Percentiles rank a stretch among this genome's conserved stretches.
phyloP scores from a whole-genome alignment of 2,113 vertebrate species.

The Geothlypis trichas region DNA sequence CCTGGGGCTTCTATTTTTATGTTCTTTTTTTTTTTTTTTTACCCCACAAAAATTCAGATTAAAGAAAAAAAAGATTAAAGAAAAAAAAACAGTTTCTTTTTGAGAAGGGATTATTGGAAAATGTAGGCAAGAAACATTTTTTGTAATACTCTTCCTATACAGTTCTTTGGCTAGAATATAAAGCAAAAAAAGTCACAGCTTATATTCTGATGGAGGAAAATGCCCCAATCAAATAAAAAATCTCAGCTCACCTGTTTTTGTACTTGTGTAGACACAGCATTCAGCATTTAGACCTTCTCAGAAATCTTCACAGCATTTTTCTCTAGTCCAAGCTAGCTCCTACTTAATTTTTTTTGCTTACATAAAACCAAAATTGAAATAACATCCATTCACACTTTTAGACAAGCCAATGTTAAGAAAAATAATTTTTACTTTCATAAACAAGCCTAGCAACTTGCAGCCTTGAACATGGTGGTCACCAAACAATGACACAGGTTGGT shows the following conservation, averaged over 20 bases:
- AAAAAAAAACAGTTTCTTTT: neutral
- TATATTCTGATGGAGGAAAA: neutral
- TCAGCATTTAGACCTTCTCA: neutral
- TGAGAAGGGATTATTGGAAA: neutral
- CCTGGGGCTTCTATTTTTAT: neutral
- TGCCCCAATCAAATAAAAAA: neutral
- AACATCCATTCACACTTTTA: neutral
- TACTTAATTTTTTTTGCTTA: neutral
- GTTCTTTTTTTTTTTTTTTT: neutral
- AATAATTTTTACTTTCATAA: neutral
- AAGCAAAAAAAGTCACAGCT: neutral
- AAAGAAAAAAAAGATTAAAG: neutral
- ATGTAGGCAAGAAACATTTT: neutral
- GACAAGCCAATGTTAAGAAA: neutral
- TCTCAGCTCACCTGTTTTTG: neutral
- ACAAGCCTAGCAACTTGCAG: neutral
- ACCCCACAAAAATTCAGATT: neutral
- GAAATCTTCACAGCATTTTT: neutral
- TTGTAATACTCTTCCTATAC: neutral
- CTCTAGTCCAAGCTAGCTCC: neutral
- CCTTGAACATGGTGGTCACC: neutral
- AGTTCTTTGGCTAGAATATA: neutral
- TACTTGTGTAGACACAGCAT: neutral
- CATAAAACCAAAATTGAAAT: neutral
- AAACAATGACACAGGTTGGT: neutral